These are phyloP conservation scores for Catharus fuscescens DNA, from an alignment of 2,113 vertebrate species.

Conservation along the genomic window DNA sequence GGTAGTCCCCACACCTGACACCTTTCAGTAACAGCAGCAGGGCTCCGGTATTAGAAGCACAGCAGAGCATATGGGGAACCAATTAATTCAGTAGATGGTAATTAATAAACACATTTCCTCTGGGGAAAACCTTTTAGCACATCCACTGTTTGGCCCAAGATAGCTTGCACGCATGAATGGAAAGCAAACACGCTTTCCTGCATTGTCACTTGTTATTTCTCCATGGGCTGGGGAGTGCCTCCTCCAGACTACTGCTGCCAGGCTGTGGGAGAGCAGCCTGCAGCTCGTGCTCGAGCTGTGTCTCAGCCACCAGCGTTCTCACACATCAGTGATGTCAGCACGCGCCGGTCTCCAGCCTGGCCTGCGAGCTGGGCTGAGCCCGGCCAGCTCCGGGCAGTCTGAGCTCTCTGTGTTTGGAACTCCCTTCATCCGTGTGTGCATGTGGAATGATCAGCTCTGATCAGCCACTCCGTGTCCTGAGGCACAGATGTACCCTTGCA, in stretches of 20 bases:
- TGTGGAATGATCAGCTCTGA: neutral
- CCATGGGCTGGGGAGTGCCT: neutral
- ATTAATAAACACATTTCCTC: constrained; percentile 36
- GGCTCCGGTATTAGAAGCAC: neutral
- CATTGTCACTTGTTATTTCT: constrained; percentile 18
- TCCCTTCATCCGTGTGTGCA: rapidly evolving
- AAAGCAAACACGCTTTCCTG: neutral
- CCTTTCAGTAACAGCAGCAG: neutral
- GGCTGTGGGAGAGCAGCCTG: neutral
- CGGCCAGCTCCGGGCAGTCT: neutral
- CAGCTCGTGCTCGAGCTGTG: neutral
- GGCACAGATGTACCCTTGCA: rapidly evolving
- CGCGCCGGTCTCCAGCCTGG: rapidly evolving
- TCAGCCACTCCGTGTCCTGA: neutral
- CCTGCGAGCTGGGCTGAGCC: neutral
- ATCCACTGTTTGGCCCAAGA: neutral
- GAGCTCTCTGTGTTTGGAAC: neutral
- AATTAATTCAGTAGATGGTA: constrained; percentile 28
- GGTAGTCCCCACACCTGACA: neutral
- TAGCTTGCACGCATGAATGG: neutral
- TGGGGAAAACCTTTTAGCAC: neutral
- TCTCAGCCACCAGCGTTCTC: neutral
- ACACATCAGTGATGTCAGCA: neutral
- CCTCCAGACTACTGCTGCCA: neutral
- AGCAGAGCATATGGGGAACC: neutral